Evolutionary conservation across 2,797 vertebrate species (phyloP).

Genomic region (Apogon talboti): DNA sequence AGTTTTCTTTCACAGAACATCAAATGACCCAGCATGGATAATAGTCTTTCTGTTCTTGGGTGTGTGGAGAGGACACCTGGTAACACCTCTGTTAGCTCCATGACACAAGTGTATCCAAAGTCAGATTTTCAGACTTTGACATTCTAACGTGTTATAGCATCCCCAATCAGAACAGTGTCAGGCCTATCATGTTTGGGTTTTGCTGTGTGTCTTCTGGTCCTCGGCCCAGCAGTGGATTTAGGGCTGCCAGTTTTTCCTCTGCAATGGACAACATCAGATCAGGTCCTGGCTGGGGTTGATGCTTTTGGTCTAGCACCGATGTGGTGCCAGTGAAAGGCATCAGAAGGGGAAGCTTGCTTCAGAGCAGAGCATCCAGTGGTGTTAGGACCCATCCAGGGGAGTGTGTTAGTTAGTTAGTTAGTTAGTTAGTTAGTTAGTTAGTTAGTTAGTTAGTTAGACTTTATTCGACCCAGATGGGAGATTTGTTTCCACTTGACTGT

Average conservation of each 20-base stretch:
- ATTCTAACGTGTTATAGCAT: neutral
- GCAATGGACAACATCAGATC: neutral
- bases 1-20: constrained; percentile 9
- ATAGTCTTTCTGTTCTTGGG: constrained; percentile 16
- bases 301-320: too few species aligned
- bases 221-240: neutral
- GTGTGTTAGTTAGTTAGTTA: too few species aligned
- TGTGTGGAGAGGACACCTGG: constrained; percentile 7
- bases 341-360: neutral
- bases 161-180: neutral
- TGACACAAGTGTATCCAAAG: constrained; percentile 2
- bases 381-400: neutral
- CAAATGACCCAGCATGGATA: constrained; percentile 14
- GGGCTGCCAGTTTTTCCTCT: neutral
- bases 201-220: neutral
- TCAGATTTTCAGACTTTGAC: constrained; percentile 10
- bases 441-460: too few species aligned
- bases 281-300: too few species aligned
- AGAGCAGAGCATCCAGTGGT: neutral
- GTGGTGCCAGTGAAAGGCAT: neutral
- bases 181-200: neutral
- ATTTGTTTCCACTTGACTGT: too few species aligned
- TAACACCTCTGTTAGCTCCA: neutral
- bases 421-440: too few species aligned
- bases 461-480: too few species aligned